Percentiles rank a stretch among this genome's conserved stretches.
Conservation (phyloP, 1,140 invertebrate species). For the Brachionus rubens region DNA sequence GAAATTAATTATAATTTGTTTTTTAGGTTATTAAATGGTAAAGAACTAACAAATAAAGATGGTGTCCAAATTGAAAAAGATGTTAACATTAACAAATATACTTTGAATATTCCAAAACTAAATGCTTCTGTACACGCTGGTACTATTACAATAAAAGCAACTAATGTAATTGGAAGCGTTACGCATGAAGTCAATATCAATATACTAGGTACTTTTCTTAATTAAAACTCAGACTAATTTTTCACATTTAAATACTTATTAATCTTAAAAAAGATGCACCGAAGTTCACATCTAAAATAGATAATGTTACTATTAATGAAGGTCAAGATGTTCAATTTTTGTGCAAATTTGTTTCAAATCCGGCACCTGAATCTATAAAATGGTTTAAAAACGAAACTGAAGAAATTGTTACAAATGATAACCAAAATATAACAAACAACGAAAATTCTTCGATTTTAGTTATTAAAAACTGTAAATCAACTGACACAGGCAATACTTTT, state of each 20-base stretch:
- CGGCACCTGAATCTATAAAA: neutral
- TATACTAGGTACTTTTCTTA: constrained; percentile 4
- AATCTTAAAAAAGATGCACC: neutral
- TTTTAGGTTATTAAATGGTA: neutral
- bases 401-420: constrained; percentile 7
- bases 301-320: neutral
- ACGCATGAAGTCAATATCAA: neutral
- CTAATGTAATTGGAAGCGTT: neutral
- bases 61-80: constrained; percentile 19
- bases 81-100: neutral
- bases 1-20: neutral
- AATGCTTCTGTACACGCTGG: neutral
- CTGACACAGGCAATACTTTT: neutral
- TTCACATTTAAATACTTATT: neutral
- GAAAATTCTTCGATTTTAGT: neutral
- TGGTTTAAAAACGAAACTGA: constrained; percentile 26
- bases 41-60: neutral
- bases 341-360: constrained; percentile 28
- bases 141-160: neutral
- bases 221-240: too few relatives aligned
- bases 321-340: neutral
- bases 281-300: constrained; percentile 1
- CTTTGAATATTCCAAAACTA: neutral
- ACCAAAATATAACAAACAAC: neutral
- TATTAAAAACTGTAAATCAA: neutral